Conservation (phyloP, 2,888 invertebrate genomes). For the Neria commutata region DNA sequence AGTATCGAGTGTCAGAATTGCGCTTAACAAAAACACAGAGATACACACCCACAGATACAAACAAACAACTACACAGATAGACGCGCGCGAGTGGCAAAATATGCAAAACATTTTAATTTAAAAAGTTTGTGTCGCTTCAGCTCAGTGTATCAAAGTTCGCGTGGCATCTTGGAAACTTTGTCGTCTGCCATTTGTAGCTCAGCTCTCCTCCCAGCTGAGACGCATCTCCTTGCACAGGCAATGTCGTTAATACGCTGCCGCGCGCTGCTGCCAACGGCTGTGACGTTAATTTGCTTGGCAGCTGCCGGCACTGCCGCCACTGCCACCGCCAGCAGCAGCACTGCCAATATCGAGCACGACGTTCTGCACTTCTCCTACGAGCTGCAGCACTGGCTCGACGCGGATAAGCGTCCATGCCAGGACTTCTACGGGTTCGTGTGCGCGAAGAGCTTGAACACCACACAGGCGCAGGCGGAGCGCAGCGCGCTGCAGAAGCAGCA, state of each 20-base stretch:
- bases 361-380: constrained; percentile 46
- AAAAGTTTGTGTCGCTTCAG: constrained; percentile 17
- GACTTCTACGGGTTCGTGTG: constrained; percentile 57
- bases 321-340: constrained; percentile 16
- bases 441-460: constrained; percentile 37
- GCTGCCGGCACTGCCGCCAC: constrained; percentile 5
- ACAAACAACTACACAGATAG: not conserved
- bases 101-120: constrained; percentile 28
- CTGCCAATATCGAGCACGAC: constrained; percentile 41
- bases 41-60: not conserved
- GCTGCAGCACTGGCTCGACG: constrained; percentile 46
- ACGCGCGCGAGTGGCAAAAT: constrained; percentile 2
- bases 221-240: not conserved
- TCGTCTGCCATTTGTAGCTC: not conserved
- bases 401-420: constrained; percentile 45
- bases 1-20: constrained; percentile 9
- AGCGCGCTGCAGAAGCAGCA: constrained; percentile 42
- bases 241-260: constrained; percentile 19
- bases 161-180: not conserved
- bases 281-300: not conserved
- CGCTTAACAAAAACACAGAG: too few relatives aligned
- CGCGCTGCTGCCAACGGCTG: not conserved
- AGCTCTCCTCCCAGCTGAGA: not conserved
- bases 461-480: constrained; percentile 34
- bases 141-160: not conserved